Conservation (phyloP, 2,888 invertebrate species). For the Acronicta leporina region DNA sequence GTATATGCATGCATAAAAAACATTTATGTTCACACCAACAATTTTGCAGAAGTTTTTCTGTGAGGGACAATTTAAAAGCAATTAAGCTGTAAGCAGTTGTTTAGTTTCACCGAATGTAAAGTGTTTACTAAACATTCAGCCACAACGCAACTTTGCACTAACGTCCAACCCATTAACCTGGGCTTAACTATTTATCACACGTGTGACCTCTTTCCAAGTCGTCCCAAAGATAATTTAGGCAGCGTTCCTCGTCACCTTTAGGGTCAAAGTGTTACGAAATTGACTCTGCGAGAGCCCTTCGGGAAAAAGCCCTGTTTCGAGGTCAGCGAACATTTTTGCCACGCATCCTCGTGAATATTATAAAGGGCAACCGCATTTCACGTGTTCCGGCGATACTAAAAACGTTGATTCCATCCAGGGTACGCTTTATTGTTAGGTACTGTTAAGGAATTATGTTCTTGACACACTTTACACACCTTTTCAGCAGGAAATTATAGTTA, state of each 20-base stretch:
- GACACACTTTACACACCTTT: neutral
- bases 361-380: constrained; percentile 73
- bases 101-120: constrained; percentile 49
- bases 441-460: constrained; percentile 43
- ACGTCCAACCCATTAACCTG: constrained; percentile 71
- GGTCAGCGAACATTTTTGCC: constrained; percentile 77
- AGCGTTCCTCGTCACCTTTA: constrained; percentile 68
- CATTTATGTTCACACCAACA: constrained; percentile 17
- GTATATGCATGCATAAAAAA: constrained; percentile 9
- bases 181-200: constrained; percentile 76
- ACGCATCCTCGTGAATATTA: constrained; percentile 76
- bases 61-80: constrained; percentile 42
- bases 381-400: constrained; percentile 73
- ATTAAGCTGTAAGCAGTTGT: constrained; percentile 35
- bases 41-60: constrained; percentile 23
- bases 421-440: constrained; percentile 66
- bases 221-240: constrained; percentile 80
- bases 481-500: neutral
- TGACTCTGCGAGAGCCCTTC: constrained; percentile 69
- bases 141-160: constrained; percentile 62
- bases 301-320: constrained; percentile 72
- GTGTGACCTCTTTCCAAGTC: constrained; percentile 75
- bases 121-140: constrained; percentile 56
- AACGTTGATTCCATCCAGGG: constrained; percentile 67
- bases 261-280: constrained; percentile 79